Percentiles rank a stretch among this genome's conserved stretches.
Conservation (phyloP, 2,113 vertebrate species). For the Trogon melanurus region DNA sequence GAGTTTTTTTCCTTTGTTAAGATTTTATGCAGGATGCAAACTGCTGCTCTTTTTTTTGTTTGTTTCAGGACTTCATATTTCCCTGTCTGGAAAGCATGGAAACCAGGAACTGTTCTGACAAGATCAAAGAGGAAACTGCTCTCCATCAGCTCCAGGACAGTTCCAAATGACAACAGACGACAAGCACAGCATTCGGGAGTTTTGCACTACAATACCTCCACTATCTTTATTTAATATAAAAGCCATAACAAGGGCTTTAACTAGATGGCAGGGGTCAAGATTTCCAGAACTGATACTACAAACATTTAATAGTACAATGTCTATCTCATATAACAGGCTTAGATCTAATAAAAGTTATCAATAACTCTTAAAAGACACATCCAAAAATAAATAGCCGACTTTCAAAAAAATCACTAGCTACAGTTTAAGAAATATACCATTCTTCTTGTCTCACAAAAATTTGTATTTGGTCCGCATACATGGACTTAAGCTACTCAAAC, state of each 20-base stretch:
- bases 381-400: background rate
- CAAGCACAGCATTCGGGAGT: background rate
- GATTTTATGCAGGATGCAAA: background rate
- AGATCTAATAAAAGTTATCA: background rate
- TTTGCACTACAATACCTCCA: background rate
- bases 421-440: background rate
- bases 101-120: background rate
- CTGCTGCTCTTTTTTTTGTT: background rate
- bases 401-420: background rate
- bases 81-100: background rate
- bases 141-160: background rate
- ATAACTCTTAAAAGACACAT: background rate
- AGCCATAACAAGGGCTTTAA: background rate
- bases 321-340: background rate
- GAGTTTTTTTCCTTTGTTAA: background rate
- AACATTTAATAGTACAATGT: background rate
- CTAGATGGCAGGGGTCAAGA: background rate
- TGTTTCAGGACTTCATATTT: background rate
- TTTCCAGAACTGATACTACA: background rate
- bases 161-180: background rate
- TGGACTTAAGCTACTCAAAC: background rate
- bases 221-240: background rate
- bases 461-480: background rate
- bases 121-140: conserved; percentile 4
- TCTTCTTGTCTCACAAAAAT: background rate